Evolutionary conservation across 2,888 invertebrate species (phyloP).

Genomic region (Eristalinus sepulchralis): DNA sequence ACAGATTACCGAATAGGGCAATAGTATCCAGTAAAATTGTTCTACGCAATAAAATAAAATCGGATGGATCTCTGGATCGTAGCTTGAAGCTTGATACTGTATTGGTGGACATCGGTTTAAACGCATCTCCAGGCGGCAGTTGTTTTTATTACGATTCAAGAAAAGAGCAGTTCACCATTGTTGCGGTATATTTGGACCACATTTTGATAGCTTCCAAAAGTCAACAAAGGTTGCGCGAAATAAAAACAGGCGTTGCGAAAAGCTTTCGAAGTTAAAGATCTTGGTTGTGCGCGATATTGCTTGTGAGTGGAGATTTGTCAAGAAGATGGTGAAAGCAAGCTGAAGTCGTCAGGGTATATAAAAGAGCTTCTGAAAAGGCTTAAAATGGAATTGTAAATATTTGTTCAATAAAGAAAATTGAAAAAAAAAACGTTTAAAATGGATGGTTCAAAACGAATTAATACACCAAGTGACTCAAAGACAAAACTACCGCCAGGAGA

Average conservation of each 20-base stretch:
- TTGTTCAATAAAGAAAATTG: too few relatives aligned
- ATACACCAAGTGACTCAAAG: not conserved
- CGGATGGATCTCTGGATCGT: constrained; percentile 20
- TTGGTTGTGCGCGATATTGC: not conserved
- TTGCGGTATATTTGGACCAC: not conserved
- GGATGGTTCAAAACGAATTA: not conserved
- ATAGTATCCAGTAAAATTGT: constrained; percentile 35
- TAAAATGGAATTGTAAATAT: too few relatives aligned
- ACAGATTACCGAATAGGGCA: not conserved
- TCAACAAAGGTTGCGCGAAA: not conserved
- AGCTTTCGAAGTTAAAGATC: not conserved
- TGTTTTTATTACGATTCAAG: not conserved
- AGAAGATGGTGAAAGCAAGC: not conserved
- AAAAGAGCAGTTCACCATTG: not conserved
- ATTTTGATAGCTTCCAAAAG: not conserved
- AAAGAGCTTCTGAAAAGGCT: not conserved
- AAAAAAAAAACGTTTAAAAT: too few relatives aligned
- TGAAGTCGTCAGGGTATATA: not conserved
- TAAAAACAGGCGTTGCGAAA: not conserved
- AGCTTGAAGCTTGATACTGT: constrained; percentile 3
- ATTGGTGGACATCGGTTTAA: constrained; percentile 1
- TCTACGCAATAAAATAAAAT: constrained; percentile 34
- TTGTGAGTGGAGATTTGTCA: not conserved
- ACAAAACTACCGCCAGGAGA: not conserved
- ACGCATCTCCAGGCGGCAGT: not conserved